Percentiles rank a stretch among this genome's conserved stretches.
phyloP scores from a whole-genome alignment of 2,888 invertebrate genomes.

The Patella depressa region DNA sequence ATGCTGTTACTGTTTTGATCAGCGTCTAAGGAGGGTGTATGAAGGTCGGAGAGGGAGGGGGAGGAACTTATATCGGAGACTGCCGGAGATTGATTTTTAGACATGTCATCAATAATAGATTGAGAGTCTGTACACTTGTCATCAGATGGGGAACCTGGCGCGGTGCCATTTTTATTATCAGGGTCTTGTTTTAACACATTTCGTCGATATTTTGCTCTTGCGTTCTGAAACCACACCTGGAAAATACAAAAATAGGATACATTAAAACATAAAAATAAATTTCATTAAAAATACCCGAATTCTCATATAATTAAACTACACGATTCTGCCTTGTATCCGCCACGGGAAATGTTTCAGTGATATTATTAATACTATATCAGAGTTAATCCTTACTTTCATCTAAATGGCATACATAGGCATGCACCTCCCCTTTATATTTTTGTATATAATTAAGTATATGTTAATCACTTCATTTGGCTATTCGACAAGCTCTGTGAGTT shows the following conservation, averaged over 20 bases:
- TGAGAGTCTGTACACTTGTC: constrained; percentile 42
- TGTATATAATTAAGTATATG: too few relatives aligned
- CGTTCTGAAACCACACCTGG: constrained; percentile 99
- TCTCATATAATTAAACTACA: too few relatives aligned
- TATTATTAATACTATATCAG: too few relatives aligned
- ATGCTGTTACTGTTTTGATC: constrained; percentile 59
- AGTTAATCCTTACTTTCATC: too few relatives aligned
- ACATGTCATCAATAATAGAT: constrained; percentile 46
- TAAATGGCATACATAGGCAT: too few relatives aligned
- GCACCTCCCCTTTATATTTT: too few relatives aligned
- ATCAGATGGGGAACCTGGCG: constrained; percentile 28
- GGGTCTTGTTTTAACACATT: constrained; percentile 77
- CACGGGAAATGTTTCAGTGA: too few relatives aligned
- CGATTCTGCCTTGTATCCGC: too few relatives aligned
- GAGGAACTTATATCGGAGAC: constrained; percentile 66
- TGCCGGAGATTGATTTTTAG: constrained; percentile 60
- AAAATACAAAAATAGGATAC: constrained; percentile 21
- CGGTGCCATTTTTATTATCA: constrained; percentile 37
- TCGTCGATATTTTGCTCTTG: constrained; percentile 97
- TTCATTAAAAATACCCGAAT: background rate
- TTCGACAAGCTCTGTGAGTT: too few relatives aligned
- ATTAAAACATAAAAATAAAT: constrained; percentile 6
- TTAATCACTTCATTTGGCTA: too few relatives aligned
- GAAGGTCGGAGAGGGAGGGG: constrained; percentile 62
- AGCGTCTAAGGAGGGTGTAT: constrained; percentile 54